Evolutionary conservation across 2,113 vertebrate species (phyloP), one percentile per base, ranked within the genome.

Genomic region (Gymnocephalus cernua): DNA sequence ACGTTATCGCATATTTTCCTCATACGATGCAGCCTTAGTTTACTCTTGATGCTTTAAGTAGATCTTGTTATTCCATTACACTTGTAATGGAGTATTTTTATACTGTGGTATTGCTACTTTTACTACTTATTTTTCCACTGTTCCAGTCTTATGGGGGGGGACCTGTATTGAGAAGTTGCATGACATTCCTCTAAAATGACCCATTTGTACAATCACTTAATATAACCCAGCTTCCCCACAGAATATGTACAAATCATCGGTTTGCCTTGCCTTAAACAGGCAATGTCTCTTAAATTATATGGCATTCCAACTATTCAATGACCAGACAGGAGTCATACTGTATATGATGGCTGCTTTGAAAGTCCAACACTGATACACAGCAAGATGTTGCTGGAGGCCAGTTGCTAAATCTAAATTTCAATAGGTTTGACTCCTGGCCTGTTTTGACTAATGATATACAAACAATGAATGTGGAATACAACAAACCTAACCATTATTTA

Each of bases 351-450:
- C 61, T 74, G 66, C 66, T 86, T 47, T 74, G 23, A 75, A 81
- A 72, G 69, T 63, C 47, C 18, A 32, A 48, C 0, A 21, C 23
- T 64, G 35, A 69, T n/a, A 45, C 12, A 77, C 4, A n/a, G 21
- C 6, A 45, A 45, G 35, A 35, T 68, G 32, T 25, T 61, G 23
- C 32, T 53, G 45, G 6, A 80, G 66, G 45, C 23, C 14, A 77
- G 62, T 68, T 63, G 21, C 58, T 54, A 66, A 67, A 83, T 81
- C 67, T 62, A 70, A 41, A 74, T 64, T 71, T 68, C 29, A 76
- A 83, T 59, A 64, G 73, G 19, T 73, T 79, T 87, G 76, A 82
- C 74, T 56, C 27, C 25, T 58, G 67, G 29, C 81, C 78, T 77
- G 21, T 71, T 59, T 32, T 80, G 74, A 79, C 45, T 64, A 86